Percentiles rank a stretch among this genome's conserved stretches.
Conservation (phyloP, 2,797 vertebrate genomes). For the Podarcis lilfordi region DNA sequence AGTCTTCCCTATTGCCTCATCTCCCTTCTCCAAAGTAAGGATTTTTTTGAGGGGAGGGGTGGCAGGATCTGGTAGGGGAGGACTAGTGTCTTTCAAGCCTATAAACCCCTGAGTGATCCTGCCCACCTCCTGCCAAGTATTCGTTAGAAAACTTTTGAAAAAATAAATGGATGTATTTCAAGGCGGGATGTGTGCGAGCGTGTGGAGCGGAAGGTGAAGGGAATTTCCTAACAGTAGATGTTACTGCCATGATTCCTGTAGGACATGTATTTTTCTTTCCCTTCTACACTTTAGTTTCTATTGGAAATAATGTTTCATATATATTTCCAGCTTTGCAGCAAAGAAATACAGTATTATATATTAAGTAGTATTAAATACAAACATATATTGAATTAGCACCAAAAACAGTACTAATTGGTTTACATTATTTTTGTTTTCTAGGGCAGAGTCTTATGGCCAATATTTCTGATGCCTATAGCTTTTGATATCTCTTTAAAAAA, state of each 20-base stretch:
- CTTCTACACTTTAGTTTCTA: background rate
- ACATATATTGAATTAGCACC: background rate
- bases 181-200: background rate
- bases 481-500: constrained; percentile 3
- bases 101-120: background rate
- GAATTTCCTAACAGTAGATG: too few relatives aligned
- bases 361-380: background rate
- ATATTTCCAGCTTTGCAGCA: background rate
- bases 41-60: too few relatives aligned
- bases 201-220: background rate
- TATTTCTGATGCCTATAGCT: background rate
- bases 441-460: background rate
- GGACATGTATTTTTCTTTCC: background rate
- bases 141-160: background rate
- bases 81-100: background rate
- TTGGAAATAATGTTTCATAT: background rate
- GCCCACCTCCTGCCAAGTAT: background rate
- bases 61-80: background rate
- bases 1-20: background rate
- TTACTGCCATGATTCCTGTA: background rate
- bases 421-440: background rate
- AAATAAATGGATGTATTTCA: background rate
- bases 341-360: background rate
- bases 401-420: background rate
- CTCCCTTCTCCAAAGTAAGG: background rate